These are phyloP conservation scores for Ophion obscuratus DNA, from an alignment of 2,888 invertebrate genomes.

Conservation along the genomic window DNA sequence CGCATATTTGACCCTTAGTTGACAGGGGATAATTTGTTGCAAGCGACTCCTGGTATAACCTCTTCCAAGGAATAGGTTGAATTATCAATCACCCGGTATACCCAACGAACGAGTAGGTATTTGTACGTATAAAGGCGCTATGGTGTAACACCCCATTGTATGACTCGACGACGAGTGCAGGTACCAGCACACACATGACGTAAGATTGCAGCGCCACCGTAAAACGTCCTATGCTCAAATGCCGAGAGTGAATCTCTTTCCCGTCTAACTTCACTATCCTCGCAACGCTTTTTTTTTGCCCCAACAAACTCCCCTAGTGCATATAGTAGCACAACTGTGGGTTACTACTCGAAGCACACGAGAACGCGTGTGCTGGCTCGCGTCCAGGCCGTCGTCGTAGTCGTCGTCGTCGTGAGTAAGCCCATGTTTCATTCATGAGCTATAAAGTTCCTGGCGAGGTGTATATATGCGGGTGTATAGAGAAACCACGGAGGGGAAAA, in stretches of 20 bases:
- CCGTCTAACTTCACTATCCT: conserved; percentile 32
- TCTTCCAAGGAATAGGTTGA: too few relatives aligned
- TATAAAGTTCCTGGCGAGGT: conserved; percentile 76
- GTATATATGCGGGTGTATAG: conserved; percentile 58
- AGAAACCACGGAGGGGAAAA: conserved; percentile 47
- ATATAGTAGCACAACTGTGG: conserved; percentile 33
- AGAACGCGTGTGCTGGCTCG: conserved; percentile 49
- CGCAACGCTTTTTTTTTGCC: conserved; percentile 13
- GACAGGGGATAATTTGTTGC: too few relatives aligned
- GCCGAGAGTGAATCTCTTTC: conserved; percentile 31
- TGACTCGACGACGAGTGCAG: conserved; percentile 19
- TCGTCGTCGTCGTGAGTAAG: conserved; percentile 65
- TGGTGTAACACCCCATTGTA: conserved; percentile 23
- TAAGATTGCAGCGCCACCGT: not conserved
- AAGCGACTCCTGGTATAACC: too few relatives aligned
- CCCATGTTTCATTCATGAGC: conserved; percentile 83
- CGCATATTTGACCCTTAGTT: too few relatives aligned
- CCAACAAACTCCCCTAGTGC: conserved; percentile 10
- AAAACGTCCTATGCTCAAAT: conserved; percentile 30
- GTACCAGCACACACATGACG: not conserved
- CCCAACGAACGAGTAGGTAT: not conserved
- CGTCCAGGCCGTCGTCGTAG: conserved; percentile 35
- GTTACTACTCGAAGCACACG: conserved; percentile 31
- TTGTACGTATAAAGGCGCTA: conserved; percentile 1
- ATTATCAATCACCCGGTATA: not conserved